A percentile compares a stretch with the other conserved stretches of the same genome.
Conservation (phyloP, 2,888 invertebrate genomes). For the Aleiodes testaceus region DNA sequence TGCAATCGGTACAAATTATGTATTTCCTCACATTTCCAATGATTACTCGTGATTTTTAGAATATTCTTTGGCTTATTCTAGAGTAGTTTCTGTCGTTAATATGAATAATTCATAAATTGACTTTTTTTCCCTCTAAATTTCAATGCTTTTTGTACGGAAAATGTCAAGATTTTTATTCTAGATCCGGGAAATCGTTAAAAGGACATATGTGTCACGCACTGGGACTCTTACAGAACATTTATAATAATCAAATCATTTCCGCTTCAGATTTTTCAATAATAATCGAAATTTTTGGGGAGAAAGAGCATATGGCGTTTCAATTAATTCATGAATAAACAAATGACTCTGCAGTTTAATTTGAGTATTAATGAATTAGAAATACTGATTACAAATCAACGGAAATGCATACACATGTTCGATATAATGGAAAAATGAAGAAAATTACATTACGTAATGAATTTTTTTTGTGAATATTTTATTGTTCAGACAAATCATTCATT, state of each 20-base stretch:
- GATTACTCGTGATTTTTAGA: no score
- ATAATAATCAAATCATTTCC: slow-evolving; percentile 44
- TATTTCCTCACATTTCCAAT: no score
- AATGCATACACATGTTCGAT: background rate
- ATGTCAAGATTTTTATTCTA: slow-evolving; percentile 15
- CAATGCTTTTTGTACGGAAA: background rate
- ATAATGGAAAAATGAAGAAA: background rate
- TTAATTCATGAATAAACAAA: slow-evolving; percentile 27
- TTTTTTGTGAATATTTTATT: background rate
- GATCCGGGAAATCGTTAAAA: slow-evolving; percentile 18
- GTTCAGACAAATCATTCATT: slow-evolving; percentile 3
- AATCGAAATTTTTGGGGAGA: slow-evolving; percentile 6
- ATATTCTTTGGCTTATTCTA: no score
- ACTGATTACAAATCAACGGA: background rate
- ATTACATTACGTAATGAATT: background rate
- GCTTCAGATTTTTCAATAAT: slow-evolving; percentile 23
- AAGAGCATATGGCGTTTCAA: slow-evolving; percentile 5
- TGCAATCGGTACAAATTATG: slow-evolving; percentile 38
- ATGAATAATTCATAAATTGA: slow-evolving; percentile 27
- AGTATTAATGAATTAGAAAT: background rate
- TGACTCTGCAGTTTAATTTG: background rate
- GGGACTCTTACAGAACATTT: slow-evolving; percentile 5
- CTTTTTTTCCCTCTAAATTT: slow-evolving; percentile 5
- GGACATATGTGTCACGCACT: slow-evolving; percentile 32
- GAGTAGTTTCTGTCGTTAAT: no score